These are phyloP conservation scores for Pasiphila rectangulata DNA, from an alignment of 2,888 invertebrate genomes.

Conservation along the genomic window DNA sequence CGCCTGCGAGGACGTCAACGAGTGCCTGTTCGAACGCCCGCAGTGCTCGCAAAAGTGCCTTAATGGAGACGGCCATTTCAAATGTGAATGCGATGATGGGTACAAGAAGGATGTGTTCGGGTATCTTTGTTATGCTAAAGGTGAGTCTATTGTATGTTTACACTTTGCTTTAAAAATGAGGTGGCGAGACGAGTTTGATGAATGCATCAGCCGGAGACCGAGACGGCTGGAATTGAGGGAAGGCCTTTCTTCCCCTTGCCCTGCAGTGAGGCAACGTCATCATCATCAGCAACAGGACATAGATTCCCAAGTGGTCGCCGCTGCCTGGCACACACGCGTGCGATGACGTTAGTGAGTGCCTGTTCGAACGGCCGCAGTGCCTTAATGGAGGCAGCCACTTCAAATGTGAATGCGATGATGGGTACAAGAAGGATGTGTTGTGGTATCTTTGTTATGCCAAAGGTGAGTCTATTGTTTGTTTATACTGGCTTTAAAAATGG, in stretches of 20 bases:
- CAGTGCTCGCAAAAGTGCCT: conserved; percentile 86
- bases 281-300: too few relatives aligned
- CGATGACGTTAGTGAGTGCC: conserved; percentile 84
- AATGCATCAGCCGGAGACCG: too few relatives aligned
- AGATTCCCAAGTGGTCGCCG: too few relatives aligned
- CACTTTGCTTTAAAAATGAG: too few relatives aligned
- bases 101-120: conserved; percentile 42
- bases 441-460: conserved; percentile 54
- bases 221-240: too few relatives aligned
- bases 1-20: conserved; percentile 81
- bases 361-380: conserved; percentile 81
- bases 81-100: conserved; percentile 82
- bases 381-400: conserved; percentile 81
- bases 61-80: conserved; percentile 81
- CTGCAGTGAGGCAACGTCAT: too few relatives aligned
- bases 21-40: conserved; percentile 82
- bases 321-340: conserved; percentile 61
- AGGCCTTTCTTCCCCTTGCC: too few relatives aligned
- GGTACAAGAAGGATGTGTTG: conserved; percentile 44
- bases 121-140: conserved; percentile 57
- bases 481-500: too few relatives aligned
- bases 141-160: too few relatives aligned
- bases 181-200: too few relatives aligned
- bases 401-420: conserved; percentile 82
- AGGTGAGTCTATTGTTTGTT: too few relatives aligned